Conservation (phyloP, 2,888 invertebrate species). For the Ariolimax columbianus region DNA sequence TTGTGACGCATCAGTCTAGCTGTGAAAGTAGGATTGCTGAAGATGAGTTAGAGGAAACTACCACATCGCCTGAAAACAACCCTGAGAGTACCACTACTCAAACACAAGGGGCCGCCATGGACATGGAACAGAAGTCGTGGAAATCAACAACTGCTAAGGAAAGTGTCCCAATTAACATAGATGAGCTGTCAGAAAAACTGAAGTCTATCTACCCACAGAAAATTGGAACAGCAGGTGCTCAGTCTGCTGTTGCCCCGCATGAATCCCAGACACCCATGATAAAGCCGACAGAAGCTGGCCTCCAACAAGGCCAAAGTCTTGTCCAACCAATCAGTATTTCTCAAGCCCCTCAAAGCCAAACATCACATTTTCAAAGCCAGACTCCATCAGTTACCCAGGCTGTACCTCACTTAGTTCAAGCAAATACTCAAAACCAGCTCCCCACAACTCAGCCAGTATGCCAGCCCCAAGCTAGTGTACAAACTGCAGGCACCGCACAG, state of each 20-base stretch:
- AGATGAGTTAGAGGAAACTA: slow-evolving; percentile 65
- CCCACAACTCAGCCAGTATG: neutral
- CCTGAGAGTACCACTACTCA: slow-evolving; percentile 39
- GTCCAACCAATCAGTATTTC: neutral
- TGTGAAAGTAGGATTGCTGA: slow-evolving; percentile 66
- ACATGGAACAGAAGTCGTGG: slow-evolving; percentile 57
- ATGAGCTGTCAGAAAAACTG: slow-evolving; percentile 69
- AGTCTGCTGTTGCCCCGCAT: slow-evolving; percentile 38
- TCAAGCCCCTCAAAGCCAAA: slow-evolving; percentile 3
- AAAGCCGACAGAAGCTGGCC: slow-evolving; percentile 21
- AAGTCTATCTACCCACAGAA: slow-evolving; percentile 59
- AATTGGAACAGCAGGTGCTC: slow-evolving; percentile 43
- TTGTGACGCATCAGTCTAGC: slow-evolving; percentile 56
- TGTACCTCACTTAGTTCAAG: slow-evolving; percentile 9
- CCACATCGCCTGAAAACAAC: slow-evolving; percentile 57
- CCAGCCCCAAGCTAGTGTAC: slow-evolving; percentile 1
- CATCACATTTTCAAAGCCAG: slow-evolving; percentile 20
- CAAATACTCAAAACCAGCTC: neutral
- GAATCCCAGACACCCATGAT: slow-evolving; percentile 25
- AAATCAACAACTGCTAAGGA: slow-evolving; percentile 58
- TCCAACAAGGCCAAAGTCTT: slow-evolving; percentile 7
- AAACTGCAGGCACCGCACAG: neutral
- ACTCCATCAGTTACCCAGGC: neutral
- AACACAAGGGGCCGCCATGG: slow-evolving; percentile 41
- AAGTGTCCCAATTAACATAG: slow-evolving; percentile 69